phyloP scores from a whole-genome alignment of 2,113 vertebrate species.

The Cyanistes caeruleus region DNA sequence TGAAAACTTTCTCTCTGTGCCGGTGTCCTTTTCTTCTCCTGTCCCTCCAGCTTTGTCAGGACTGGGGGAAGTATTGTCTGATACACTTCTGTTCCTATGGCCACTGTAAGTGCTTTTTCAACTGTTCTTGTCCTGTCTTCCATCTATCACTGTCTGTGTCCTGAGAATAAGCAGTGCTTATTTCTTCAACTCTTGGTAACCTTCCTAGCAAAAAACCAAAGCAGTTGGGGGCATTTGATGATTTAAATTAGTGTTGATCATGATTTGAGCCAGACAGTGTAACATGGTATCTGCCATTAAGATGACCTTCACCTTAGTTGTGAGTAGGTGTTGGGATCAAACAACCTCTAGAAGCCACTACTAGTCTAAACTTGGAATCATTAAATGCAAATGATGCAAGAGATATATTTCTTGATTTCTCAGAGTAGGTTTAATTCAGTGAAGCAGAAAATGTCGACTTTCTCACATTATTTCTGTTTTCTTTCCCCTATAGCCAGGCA shows the following conservation, averaged over 20 bases:
- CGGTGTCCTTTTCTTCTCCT: not conserved
- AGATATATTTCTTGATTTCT: not conserved
- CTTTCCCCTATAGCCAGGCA: not conserved
- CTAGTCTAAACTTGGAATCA: not conserved
- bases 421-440: not conserved
- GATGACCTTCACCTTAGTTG: not conserved
- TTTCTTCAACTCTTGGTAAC: not conserved
- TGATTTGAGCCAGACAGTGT: not conserved
- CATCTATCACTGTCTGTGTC: not conserved
- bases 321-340: not conserved
- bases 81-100: not conserved
- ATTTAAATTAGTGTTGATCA: not conserved
- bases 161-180: not conserved
- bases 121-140: not conserved
- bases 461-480: not conserved
- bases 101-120: not conserved
- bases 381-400: not conserved
- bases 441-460: not conserved
- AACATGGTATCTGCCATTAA: fast-evolving
- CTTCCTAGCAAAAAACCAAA: not conserved
- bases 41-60: not conserved
- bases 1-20: not conserved
- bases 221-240: not conserved
- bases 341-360: not conserved
- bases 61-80: not conserved